These are phyloP conservation scores for Chelonus formosanus DNA, from an alignment of 2,888 invertebrate genomes.

Conservation along the genomic window DNA sequence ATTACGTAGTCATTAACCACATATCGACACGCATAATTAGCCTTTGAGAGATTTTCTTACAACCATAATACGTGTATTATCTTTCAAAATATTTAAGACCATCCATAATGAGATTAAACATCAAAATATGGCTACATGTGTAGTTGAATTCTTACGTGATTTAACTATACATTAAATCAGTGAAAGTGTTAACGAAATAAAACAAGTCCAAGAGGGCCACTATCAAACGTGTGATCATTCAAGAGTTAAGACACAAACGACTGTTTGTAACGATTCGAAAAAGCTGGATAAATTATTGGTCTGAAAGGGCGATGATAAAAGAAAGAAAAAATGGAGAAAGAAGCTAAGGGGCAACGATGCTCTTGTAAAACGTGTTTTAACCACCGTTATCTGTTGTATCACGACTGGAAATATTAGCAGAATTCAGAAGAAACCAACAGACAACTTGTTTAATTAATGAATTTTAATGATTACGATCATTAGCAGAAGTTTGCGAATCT, in stretches of 20 bases:
- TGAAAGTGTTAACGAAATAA: no score
- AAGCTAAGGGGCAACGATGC: slow-evolving; percentile 34
- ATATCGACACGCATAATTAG: slow-evolving; percentile 49
- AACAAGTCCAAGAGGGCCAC: slow-evolving; percentile 2
- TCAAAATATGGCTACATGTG: no score
- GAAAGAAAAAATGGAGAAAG: slow-evolving; percentile 19
- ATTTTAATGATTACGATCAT: slow-evolving; percentile 19
- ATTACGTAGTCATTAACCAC: slow-evolving; percentile 47
- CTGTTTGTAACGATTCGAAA: slow-evolving; percentile 2
- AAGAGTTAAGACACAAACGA: slow-evolving; percentile 12
- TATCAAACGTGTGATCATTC: slow-evolving; percentile 8
- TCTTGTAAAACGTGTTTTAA: slow-evolving; percentile 44
- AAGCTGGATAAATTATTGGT: slow-evolving; percentile 39
- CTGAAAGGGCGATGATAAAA: slow-evolving; percentile 29
- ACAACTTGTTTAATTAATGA: slow-evolving; percentile 20
- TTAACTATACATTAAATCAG: no score
- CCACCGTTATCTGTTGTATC: slow-evolving; percentile 41
- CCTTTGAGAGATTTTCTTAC: slow-evolving; percentile 44
- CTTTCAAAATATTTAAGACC: neutral
- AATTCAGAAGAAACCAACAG: slow-evolving; percentile 12
- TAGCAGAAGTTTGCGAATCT: slow-evolving; percentile 3
- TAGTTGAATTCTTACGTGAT: no score
- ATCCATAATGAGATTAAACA: no score
- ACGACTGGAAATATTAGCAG: slow-evolving; percentile 35
- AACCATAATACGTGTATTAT: slow-evolving; percentile 21